These are phyloP conservation scores for Pantala flavescens DNA, from an alignment of 1,140 invertebrate genomes.

Conservation along the genomic window DNA sequence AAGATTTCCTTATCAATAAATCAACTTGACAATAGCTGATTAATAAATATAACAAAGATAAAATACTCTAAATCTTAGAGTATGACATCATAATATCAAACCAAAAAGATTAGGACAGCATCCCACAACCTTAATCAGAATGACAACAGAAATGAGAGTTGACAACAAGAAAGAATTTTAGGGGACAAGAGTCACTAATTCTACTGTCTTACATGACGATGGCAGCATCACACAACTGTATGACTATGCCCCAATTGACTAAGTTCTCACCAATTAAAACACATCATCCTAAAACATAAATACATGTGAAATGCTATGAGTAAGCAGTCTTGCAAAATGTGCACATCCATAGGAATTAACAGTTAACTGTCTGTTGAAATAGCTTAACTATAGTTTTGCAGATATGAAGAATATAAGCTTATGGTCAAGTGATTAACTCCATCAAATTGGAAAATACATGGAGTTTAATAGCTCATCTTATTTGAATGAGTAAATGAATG, in stretches of 20 bases:
- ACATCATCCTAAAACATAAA: neutral
- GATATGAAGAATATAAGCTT: neutral
- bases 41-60: neutral
- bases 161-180: neutral
- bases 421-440: neutral
- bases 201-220: neutral
- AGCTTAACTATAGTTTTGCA: neutral
- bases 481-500: neutral
- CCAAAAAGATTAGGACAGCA: neutral
- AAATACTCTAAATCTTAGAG: conserved; percentile 4
- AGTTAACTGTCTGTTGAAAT: neutral
- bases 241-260: conserved; percentile 1
- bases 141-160: neutral
- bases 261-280: neutral
- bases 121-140: conserved; percentile 1
- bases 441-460: neutral
- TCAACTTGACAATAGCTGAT: conserved; percentile 5
- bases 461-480: neutral
- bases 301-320: neutral
- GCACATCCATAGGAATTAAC: conserved; percentile 3
- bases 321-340: conserved; percentile 8
- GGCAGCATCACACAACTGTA: neutral
- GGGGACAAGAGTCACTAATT: neutral
- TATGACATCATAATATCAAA: neutral
- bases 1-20: neutral